Conservation (phyloP, 2,113 vertebrate genomes). For the Neofelis nebulosa region DNA sequence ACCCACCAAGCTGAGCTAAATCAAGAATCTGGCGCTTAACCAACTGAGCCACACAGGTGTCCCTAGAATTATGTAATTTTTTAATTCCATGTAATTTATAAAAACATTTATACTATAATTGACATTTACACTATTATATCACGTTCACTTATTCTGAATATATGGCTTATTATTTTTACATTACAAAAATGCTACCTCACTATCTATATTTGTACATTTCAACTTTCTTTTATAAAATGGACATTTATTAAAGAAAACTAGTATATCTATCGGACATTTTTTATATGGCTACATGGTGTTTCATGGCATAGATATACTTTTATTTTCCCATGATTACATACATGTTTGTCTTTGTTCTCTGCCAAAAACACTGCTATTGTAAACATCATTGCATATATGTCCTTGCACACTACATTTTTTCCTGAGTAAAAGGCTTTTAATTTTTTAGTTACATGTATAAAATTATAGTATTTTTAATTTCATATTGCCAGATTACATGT, state of each 20-base stretch:
- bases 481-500: neutral
- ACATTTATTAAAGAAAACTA: neutral
- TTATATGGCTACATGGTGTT: neutral
- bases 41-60: too few species aligned
- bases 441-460: neutral
- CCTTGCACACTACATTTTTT: neutral
- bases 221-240: neutral
- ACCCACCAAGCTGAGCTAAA: too few species aligned
- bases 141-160: neutral
- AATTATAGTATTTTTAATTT: neutral
- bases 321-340: neutral
- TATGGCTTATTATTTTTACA: neutral
- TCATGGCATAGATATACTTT: neutral
- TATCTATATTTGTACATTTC: neutral
- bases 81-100: neutral
- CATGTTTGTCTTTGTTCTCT: neutral
- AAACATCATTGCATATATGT: neutral
- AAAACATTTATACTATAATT: neutral
- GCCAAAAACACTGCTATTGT: neutral
- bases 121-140: neutral
- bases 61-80: neutral
- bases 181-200: neutral
- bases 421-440: neutral
- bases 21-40: too few species aligned
- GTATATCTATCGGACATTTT: neutral